Evolutionary conservation across 37 sponge, comb jelly and placozoan species (phyloP).

Genomic region (Hexactinellida sp.): DNA sequence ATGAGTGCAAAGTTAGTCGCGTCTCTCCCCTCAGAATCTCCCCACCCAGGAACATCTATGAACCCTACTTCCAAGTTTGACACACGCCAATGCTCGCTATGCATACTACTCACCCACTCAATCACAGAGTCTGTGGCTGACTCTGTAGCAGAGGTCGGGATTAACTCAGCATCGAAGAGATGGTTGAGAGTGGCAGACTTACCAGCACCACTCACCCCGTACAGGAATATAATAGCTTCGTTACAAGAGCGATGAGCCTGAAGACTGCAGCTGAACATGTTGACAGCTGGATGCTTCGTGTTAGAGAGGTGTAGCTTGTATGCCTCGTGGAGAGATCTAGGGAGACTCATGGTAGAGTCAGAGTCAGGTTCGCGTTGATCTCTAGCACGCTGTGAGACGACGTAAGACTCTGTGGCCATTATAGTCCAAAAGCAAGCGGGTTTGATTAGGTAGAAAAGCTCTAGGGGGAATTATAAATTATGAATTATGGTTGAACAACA

Average conservation of each 20-base stretch:
- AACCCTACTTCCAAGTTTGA: neutral
- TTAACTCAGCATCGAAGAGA: neutral
- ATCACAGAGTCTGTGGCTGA: neutral
- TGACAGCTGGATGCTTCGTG: neutral
- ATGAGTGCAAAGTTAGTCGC: conserved; percentile 4
- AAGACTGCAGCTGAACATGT: neutral
- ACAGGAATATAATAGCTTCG: neutral
- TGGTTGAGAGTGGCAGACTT: conserved; percentile 3
- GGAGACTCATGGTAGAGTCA: neutral
- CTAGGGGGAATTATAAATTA: too few species aligned
- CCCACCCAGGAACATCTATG: conserved; percentile 8
- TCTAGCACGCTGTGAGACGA: neutral
- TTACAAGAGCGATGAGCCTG: conserved; percentile 8
- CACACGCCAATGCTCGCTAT: neutral
- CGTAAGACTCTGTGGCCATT: neutral
- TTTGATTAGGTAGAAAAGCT: neutral
- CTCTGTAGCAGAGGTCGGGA: neutral
- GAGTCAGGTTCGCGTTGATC: neutral
- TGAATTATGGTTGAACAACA: too few species aligned
- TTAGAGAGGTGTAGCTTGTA: neutral
- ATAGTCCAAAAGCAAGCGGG: neutral
- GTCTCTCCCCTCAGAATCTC: neutral
- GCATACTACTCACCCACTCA: conserved; percentile 9
- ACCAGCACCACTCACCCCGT: neutral
- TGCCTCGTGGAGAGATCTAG: neutral